phyloP scores from a whole-genome alignment of 2,888 invertebrate species.

The Brachylomia viminalis region DNA sequence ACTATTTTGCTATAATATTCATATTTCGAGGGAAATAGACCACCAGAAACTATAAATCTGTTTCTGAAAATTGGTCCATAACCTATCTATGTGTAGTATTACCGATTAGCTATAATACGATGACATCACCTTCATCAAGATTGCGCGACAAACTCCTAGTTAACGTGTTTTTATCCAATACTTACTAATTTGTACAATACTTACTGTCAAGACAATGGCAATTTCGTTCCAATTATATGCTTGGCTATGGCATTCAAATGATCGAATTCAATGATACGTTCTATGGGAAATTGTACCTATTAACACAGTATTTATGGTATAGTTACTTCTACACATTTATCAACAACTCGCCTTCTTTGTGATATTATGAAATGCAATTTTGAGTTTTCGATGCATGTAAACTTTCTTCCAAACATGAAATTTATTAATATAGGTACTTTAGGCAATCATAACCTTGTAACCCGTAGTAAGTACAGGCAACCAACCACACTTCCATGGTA shows the following conservation, averaged over 20 bases:
- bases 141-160: conserved; percentile 1
- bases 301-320: not conserved
- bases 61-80: not conserved
- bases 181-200: not conserved
- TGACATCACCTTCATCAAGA: conserved; percentile 26
- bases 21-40: not conserved
- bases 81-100: not conserved
- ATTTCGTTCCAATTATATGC: conserved; percentile 12
- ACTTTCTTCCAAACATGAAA: too few relatives aligned
- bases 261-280: not conserved
- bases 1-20: not conserved
- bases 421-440: too few relatives aligned
- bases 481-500: too few relatives aligned
- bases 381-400: too few relatives aligned
- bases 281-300: not conserved
- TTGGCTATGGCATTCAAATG: not conserved
- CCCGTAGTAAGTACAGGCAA: too few relatives aligned
- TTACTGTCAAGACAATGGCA: not conserved
- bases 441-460: too few relatives aligned
- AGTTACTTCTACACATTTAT: not conserved
- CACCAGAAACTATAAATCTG: not conserved
- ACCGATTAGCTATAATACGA: not conserved
- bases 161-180: not conserved
- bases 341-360: not conserved
- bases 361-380: too few relatives aligned